Evolutionary conservation across 2,888 invertebrate genomes (phyloP), one percentile per base, ranked within the genome.

Genomic region (Cetonia aurata): DNA sequence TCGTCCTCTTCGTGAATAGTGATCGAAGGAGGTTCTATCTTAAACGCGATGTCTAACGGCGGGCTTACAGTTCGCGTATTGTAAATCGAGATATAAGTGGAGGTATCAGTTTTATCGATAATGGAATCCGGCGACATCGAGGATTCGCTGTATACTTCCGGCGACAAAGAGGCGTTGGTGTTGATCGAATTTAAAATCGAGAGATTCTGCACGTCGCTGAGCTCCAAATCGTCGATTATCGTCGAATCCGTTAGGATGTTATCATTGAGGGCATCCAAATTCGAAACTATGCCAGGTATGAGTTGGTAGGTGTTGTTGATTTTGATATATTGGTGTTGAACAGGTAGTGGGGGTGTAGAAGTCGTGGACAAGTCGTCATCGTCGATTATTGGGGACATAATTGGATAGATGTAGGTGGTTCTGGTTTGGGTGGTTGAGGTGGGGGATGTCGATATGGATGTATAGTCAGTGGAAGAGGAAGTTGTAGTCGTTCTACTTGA

Each of bases 291-390:
- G 9, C 88, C 86, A 8, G 89, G 86, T 12, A 91, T 87, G 74
- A 91, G 80, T 77, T 91, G 91, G 78, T 90, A 92, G 3, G 88
- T 86, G 80, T 90, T 90, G 57, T 88, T 87, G 65, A 91, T 84
- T 75, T 89, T 86, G 41, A 90, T 84, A 77, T 90, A 91, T 67
- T 88, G 85, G 0, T 59, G 53, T 55, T 84, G 86, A 0, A 88
- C 86, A 62, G 89, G 82, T 73, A 86, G 86, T 62, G 89, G 82
- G 72, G 86, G 86, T 3, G 85, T 83, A 12, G 87, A 78, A 6
- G 86, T 82, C 59, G 62, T 81, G 48, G 65, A 86, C 82, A 80
- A 80, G 85, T 79, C 87, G 84, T 78, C 86, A 83, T 84, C 84
- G 31, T 88, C 86, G 73, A 87, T 87, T 74, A 86, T 86, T 60